phyloP scores from a whole-genome alignment of 1,140 invertebrate genomes.

The Dendrolimus kikuchii region DNA sequence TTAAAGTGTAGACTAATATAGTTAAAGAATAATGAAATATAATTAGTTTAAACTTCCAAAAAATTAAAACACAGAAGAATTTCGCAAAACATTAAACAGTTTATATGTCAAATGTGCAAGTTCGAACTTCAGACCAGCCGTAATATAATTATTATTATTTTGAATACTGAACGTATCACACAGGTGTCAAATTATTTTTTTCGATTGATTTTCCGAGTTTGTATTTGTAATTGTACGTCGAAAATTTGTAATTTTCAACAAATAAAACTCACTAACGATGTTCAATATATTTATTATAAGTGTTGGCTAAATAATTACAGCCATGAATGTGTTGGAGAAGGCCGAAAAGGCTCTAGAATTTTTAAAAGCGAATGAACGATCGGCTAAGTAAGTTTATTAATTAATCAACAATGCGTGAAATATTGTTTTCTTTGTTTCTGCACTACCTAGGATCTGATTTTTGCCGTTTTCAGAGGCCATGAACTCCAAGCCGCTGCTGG shows the following conservation, averaged over 20 bases:
- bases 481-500: conserved; percentile 60
- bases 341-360: conserved; percentile 68
- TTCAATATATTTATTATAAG: conserved; percentile 5
- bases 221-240: conserved; percentile 28
- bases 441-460: neutral
- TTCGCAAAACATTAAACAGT: too few relatives aligned
- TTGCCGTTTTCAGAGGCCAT: conserved; percentile 46
- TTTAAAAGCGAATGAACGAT: conserved; percentile 52
- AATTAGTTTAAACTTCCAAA: too few relatives aligned
- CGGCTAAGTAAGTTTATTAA: conserved; percentile 49
- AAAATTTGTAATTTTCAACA: conserved; percentile 14
- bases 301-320: conserved; percentile 17
- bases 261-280: conserved; percentile 15
- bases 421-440: too few relatives aligned
- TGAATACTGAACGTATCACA: too few relatives aligned
- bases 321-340: conserved; percentile 66
- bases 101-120: too few relatives aligned
- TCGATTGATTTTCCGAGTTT: conserved; percentile 31
- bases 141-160: too few relatives aligned
- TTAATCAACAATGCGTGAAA: conserved; percentile 5
- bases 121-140: too few relatives aligned
- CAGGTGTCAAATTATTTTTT: too few relatives aligned
- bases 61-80: too few relatives aligned
- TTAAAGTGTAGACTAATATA: too few relatives aligned
- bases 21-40: too few relatives aligned